Evolutionary conservation across 2,113 vertebrate species (phyloP).

Genomic region (Dipodomys merriami): DNA sequence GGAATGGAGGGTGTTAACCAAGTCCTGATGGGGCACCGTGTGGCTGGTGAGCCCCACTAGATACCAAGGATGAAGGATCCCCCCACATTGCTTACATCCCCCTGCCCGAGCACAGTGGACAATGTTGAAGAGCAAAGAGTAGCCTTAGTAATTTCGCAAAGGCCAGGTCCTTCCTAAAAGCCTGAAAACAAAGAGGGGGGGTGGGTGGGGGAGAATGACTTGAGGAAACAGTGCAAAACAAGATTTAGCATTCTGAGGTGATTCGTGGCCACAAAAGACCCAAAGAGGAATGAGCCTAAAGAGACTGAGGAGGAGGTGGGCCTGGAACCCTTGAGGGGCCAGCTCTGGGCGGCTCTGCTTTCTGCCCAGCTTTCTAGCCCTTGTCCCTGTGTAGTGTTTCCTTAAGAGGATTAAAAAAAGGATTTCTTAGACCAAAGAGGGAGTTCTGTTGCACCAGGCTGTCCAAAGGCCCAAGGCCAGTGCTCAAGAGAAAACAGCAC

Average conservation of each 20-base stretch:
- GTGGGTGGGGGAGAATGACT: background rate
- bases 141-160: background rate
- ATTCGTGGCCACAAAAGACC: background rate
- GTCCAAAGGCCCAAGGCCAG: background rate
- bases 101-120: background rate
- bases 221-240: background rate
- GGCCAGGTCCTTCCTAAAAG: too few relatives aligned
- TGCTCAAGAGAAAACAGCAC: background rate
- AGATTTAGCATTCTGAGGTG: background rate
- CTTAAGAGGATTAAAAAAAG: background rate
- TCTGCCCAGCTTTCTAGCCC: background rate
- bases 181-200: background rate
- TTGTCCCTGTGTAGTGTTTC: background rate
- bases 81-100: background rate
- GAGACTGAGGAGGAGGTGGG: background rate
- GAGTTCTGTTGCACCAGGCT: too few relatives aligned
- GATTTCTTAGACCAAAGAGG: background rate
- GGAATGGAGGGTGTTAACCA: background rate
- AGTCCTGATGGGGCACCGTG: background rate
- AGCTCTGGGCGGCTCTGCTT: background rate
- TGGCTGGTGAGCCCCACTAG: too few relatives aligned
- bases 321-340: fast-evolving
- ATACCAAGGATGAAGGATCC: background rate
- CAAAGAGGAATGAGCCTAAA: background rate
- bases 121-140: too few relatives aligned